phyloP scores from a whole-genome alignment of 2,797 vertebrate genomes.

The Notoglanidium macrostoma region DNA sequence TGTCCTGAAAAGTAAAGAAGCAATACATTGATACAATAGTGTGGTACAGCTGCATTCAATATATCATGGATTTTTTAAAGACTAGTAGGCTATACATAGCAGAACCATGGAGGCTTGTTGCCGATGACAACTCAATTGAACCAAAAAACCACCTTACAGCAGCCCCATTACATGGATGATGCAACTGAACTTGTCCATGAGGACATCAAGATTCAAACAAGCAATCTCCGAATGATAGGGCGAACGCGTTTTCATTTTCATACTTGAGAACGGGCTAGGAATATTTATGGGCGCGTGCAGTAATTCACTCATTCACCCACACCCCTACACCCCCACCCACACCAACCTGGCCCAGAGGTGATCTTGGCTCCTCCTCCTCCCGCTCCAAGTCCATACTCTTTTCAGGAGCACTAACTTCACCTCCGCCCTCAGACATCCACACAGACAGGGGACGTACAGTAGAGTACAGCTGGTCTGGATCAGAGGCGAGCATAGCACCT shows the following conservation, averaged over 20 bases:
- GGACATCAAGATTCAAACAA: not conserved
- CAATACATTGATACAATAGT: not conserved
- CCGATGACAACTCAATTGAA: not conserved
- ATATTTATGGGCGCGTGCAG: not conserved
- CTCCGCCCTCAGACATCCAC: conserved; percentile 60
- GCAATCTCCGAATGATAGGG: not conserved
- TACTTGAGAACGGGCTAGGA: not conserved
- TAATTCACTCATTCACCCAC: not conserved
- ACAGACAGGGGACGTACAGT: conserved; percentile 68
- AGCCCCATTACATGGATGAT: not conserved
- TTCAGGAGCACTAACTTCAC: conserved; percentile 20
- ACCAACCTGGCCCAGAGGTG: conserved; percentile 54
- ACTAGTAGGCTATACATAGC: not conserved
- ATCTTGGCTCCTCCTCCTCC: conserved; percentile 37
- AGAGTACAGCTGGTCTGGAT: conserved; percentile 68
- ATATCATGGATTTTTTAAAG: not conserved
- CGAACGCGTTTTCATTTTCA: not conserved
- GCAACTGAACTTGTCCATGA: not conserved
- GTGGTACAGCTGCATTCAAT: not conserved
- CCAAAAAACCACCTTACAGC: not conserved
- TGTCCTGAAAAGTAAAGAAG: conserved; percentile 53
- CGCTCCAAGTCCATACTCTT: conserved; percentile 38
- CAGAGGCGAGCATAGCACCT: conserved; percentile 62
- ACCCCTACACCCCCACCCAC: no score
- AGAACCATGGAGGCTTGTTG: not conserved